phyloP scores from a whole-genome alignment of 2,888 invertebrate genomes.

The Lamproptera curius region DNA sequence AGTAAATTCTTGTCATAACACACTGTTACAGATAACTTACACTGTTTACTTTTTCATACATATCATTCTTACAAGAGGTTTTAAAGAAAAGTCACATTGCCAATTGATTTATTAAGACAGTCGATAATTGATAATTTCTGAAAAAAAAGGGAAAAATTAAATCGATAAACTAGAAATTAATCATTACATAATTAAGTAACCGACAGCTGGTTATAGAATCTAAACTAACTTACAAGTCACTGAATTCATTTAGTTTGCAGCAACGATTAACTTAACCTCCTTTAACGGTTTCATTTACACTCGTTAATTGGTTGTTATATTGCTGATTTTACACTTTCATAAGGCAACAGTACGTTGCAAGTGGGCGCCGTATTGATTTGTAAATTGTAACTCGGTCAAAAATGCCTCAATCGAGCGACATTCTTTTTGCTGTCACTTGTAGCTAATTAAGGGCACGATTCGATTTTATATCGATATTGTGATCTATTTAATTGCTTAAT shows the following conservation, averaged over 20 bases:
- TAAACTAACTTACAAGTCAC: no score
- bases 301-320: slow-evolving; percentile 5
- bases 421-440: neutral
- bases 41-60: no score
- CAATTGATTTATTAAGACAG: no score
- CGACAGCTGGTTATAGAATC: no score
- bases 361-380: slow-evolving; percentile 4
- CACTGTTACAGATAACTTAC: no score
- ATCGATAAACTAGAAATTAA: no score
- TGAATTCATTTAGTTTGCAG: neutral
- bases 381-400: slow-evolving; percentile 10
- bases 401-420: slow-evolving; percentile 6
- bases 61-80: no score
- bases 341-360: slow-evolving; percentile 3
- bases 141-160: no score
- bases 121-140: no score
- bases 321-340: slow-evolving; percentile 6
- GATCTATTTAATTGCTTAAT: slow-evolving; percentile 14
- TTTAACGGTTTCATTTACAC: neutral
- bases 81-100: no score
- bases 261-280: neutral
- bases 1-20: no score
- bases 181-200: no score
- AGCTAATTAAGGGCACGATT: neutral
- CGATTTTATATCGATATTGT: neutral